A percentile compares a stretch with the other conserved stretches of the same genome.
phyloP scores from a whole-genome alignment of 1,140 invertebrate species.

The Colletes latitarsis region DNA sequence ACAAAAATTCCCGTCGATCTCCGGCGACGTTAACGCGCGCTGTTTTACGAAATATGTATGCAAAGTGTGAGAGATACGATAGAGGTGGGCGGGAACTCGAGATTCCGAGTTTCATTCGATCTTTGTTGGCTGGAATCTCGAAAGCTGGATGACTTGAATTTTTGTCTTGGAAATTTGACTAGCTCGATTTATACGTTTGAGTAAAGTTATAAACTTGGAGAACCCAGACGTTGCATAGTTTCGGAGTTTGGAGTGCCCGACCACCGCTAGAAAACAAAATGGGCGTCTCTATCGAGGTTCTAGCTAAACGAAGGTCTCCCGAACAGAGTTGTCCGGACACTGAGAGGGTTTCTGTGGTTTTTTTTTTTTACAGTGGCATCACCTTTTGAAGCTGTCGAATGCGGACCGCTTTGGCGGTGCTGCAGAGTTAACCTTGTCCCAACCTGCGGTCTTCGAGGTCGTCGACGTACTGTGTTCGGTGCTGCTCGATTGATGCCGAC shows the following conservation, averaged over 20 bases:
- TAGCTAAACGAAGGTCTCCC: background rate
- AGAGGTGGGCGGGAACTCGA: too few relatives aligned
- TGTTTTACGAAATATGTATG: background rate
- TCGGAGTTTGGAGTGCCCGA: too few relatives aligned
- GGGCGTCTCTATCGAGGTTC: background rate
- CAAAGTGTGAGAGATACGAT: background rate
- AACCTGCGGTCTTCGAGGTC: conserved; percentile 77
- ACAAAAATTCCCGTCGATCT: background rate
- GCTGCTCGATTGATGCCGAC: conserved; percentile 79
- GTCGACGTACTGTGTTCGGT: conserved; percentile 79
- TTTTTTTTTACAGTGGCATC: conserved; percentile 67
- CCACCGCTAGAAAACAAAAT: background rate
- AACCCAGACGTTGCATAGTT: too few relatives aligned
- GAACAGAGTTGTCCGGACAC: background rate
- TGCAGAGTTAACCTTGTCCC: conserved; percentile 76
- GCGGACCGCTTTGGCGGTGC: conserved; percentile 74
- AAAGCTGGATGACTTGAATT: too few relatives aligned
- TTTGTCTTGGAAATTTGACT: too few relatives aligned
- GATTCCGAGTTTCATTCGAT: too few relatives aligned
- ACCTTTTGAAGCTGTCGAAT: conserved; percentile 81
- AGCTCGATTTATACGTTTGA: too few relatives aligned
- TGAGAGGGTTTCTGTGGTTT: conserved; percentile 21
- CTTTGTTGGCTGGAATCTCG: too few relatives aligned
- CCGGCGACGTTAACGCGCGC: background rate
- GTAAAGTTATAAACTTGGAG: too few relatives aligned